A percentile compares a stretch with the other conserved stretches of the same genome.
phyloP scores from a whole-genome alignment of 2,113 vertebrate genomes.

The Scytalopus superciliaris region DNA sequence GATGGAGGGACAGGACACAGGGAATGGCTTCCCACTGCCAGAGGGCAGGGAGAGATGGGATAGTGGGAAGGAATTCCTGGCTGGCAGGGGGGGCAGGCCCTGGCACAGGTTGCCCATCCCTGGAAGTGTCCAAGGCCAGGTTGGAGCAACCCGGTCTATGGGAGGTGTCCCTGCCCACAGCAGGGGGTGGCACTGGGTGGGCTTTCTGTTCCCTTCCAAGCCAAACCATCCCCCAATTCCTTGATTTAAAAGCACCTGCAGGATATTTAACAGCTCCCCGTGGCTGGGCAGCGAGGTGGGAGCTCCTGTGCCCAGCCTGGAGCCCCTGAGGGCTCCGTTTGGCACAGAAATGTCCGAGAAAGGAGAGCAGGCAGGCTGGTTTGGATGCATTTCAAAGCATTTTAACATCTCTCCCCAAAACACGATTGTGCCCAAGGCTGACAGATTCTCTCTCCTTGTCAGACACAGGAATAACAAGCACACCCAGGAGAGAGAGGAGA shows the following conservation, averaged over 20 bases:
- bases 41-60: background rate
- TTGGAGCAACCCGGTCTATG: background rate
- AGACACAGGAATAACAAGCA: background rate
- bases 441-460: background rate
- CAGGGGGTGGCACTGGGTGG: background rate
- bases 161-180: background rate
- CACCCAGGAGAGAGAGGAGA: background rate
- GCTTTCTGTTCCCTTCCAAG: fast-evolving
- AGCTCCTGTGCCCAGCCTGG: background rate
- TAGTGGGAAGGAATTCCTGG: background rate
- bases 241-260: background rate
- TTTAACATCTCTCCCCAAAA: background rate
- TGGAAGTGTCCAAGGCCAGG: background rate
- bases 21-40: background rate
- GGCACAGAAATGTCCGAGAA: background rate
- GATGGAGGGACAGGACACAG: background rate
- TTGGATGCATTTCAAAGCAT: background rate
- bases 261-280: background rate
- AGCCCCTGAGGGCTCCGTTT: background rate
- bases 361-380: background rate
- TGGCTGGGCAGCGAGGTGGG: fast-evolving
- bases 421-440: background rate
- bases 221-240: background rate
- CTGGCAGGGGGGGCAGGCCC: background rate
- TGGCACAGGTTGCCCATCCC: background rate